These are phyloP conservation scores for Grapholita molesta DNA, from an alignment of 1,140 invertebrate genomes.

Conservation along the genomic window DNA sequence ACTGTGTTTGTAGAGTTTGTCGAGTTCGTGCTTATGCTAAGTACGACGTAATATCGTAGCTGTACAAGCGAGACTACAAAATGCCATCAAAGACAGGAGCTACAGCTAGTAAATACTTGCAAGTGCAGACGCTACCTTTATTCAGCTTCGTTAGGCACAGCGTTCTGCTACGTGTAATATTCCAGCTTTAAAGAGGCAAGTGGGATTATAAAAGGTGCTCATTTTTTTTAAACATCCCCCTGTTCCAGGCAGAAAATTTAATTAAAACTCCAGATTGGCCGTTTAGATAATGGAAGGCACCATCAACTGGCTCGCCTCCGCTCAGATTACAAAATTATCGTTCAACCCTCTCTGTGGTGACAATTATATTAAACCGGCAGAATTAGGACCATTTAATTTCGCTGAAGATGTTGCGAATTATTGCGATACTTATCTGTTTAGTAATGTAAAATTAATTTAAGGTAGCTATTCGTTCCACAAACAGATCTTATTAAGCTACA, in stretches of 20 bases:
- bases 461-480: too few species aligned
- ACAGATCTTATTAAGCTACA: too few species aligned
- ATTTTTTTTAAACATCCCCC: constrained; percentile 23
- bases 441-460: not conserved
- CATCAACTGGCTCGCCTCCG: constrained; percentile 14
- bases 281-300: constrained; percentile 24
- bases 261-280: constrained; percentile 27
- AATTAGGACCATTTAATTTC: constrained; percentile 16
- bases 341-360: constrained; percentile 16
- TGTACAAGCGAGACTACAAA: not conserved
- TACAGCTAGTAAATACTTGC: not conserved
- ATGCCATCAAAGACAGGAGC: not conserved
- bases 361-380: constrained; percentile 8
- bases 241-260: constrained; percentile 25
- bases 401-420: constrained; percentile 13
- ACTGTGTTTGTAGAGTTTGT: too few species aligned
- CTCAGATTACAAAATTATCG: constrained; percentile 18
- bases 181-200: constrained; percentile 8
- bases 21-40: too few species aligned
- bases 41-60: not conserved
- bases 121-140: not conserved
- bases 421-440: constrained; percentile 4
- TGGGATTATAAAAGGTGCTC: constrained; percentile 21
- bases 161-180: not conserved
- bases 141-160: not conserved